Evolutionary conservation across 2,113 vertebrate species (phyloP).

Genomic region (Pardalotus punctatus): DNA sequence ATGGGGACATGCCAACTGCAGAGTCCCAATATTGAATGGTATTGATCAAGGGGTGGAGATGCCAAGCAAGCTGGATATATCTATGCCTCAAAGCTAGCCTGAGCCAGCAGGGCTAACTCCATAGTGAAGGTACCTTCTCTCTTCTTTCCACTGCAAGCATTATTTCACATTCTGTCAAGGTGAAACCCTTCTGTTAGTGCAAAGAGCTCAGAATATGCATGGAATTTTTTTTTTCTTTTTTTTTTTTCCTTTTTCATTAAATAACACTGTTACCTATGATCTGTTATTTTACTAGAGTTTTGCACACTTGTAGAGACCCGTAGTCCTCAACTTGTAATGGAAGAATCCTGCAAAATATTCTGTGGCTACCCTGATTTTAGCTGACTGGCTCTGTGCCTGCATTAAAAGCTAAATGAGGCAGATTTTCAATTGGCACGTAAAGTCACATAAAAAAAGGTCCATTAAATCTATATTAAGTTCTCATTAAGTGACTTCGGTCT

Average conservation of each 20-base stretch:
- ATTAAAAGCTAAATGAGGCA: conserved; percentile 1
- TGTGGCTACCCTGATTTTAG: not conserved
- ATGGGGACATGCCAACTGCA: not conserved
- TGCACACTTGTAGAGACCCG: not conserved
- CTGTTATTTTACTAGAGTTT: not conserved
- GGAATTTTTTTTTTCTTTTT: no score
- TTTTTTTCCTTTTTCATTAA: not conserved
- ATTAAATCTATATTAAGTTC: conserved; percentile 55
- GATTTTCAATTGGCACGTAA: not conserved
- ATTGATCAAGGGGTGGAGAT: not conserved
- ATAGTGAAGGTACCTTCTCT: not conserved
- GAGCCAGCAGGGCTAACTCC: not conserved
- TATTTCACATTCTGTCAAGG: not conserved
- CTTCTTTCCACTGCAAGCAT: not conserved
- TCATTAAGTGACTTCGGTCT: conserved; percentile 19
- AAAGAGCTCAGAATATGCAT: not conserved
- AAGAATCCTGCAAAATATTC: not conserved
- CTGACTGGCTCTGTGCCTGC: not conserved
- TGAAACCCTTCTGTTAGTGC: not conserved
- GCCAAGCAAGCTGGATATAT: not conserved
- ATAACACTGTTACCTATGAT: not conserved
- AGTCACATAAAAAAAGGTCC: not conserved
- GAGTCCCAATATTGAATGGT: not conserved
- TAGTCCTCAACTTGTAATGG: not conserved
- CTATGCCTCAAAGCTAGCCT: not conserved